phyloP scores from a whole-genome alignment of 1,140 invertebrate genomes.

The Heliothis virescens region DNA sequence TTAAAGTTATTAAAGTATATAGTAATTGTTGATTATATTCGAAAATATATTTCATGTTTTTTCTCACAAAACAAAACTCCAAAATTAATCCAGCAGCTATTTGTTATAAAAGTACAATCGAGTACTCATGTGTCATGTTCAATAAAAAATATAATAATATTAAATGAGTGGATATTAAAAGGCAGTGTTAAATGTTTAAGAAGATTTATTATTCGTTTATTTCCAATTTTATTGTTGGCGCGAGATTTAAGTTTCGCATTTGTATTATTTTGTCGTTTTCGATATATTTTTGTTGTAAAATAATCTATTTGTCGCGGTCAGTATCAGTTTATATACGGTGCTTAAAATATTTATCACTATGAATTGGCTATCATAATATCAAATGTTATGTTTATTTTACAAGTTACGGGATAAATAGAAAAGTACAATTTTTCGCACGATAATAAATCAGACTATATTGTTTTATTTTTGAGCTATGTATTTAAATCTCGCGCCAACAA shows the following conservation, averaged over 20 bases:
- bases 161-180: constrained; percentile 40
- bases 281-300: too few relatives aligned
- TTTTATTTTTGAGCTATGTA: background rate
- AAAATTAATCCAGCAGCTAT: constrained; percentile 40
- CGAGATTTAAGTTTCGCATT: constrained; percentile 30
- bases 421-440: background rate
- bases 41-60: constrained; percentile 9
- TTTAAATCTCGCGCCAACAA: constrained; percentile 35
- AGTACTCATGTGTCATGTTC: constrained; percentile 72
- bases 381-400: too few relatives aligned
- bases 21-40: constrained; percentile 24
- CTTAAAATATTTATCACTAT: too few relatives aligned
- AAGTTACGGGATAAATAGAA: background rate
- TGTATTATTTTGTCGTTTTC: background rate
- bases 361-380: too few relatives aligned
- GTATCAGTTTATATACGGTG: too few relatives aligned
- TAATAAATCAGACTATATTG: background rate
- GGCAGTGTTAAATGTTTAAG: constrained; percentile 43
- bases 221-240: constrained; percentile 31
- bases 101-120: constrained; percentile 62
- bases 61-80: constrained; percentile 2
- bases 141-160: constrained; percentile 57
- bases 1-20: constrained; percentile 2
- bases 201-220: constrained; percentile 38
- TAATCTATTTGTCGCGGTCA: too few relatives aligned